These are phyloP conservation scores for Pelmatolapia mariae DNA, from an alignment of 2,113 vertebrate genomes.

Conservation along the genomic window DNA sequence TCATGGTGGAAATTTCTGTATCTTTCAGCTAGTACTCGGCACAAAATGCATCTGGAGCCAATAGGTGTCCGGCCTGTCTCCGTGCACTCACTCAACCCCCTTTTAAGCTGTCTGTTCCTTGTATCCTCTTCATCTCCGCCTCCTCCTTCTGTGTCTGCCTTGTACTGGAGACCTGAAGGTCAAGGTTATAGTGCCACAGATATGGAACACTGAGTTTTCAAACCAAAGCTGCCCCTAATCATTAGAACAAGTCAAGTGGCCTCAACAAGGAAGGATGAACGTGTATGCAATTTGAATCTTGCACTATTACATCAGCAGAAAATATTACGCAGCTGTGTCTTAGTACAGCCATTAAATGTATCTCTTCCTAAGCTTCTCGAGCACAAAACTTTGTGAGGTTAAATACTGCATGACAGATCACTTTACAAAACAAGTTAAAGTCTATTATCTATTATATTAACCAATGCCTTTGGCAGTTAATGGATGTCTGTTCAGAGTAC, in stretches of 20 bases:
- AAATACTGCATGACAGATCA: slow-evolving; percentile 12
- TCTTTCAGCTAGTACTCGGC: slow-evolving; percentile 24
- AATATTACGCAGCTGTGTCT: neutral
- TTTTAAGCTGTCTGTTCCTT: slow-evolving; percentile 52
- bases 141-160: slow-evolving; percentile 14
- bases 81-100: slow-evolving; percentile 43
- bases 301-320: neutral
- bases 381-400: neutral
- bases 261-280: slow-evolving; percentile 1
- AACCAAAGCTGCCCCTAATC: slow-evolving; percentile 29
- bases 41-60: slow-evolving; percentile 48
- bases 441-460: slow-evolving; percentile 31
- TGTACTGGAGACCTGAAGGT: slow-evolving; percentile 46
- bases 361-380: neutral
- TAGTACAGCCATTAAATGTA: neutral
- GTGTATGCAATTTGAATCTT: neutral
- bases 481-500: neutral
- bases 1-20: slow-evolving; percentile 50
- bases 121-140: slow-evolving; percentile 40
- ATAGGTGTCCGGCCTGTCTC: slow-evolving; percentile 30
- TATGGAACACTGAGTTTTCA: slow-evolving; percentile 54
- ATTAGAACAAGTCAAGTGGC: slow-evolving; percentile 30
- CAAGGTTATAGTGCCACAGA: slow-evolving; percentile 50
- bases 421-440: slow-evolving; percentile 20
- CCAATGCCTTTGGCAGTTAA: slow-evolving; percentile 27